Conservation (phyloP, 1,140 invertebrate genomes). For the Sesamia nonagrioides region DNA sequence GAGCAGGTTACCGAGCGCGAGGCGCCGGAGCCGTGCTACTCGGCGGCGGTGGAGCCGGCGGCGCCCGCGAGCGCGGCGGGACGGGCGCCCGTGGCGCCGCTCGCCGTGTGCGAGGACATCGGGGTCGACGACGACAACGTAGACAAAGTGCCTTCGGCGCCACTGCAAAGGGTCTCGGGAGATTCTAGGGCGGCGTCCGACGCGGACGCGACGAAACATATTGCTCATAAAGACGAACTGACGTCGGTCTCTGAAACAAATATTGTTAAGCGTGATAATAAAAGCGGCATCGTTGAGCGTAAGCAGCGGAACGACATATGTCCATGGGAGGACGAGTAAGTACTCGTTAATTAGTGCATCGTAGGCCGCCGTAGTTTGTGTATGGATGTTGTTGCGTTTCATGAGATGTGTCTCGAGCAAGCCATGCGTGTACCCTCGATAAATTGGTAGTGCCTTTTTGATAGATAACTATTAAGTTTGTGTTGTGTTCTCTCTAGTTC, state of each 20-base stretch:
- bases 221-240: conserved; percentile 78
- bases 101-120: conserved; percentile 90
- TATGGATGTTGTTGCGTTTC: conserved; percentile 4
- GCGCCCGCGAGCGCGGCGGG: conserved; percentile 26
- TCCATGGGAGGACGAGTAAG: conserved; percentile 97
- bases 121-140: conserved; percentile 89
- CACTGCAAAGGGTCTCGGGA: conserved; percentile 71
- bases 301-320: conserved; percentile 93
- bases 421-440: not conserved
- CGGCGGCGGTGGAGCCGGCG: not conserved
- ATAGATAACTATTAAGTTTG: not conserved
- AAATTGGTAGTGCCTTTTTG: not conserved
- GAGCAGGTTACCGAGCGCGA: not conserved
- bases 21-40: not conserved
- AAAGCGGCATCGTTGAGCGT: conserved; percentile 77
- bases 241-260: conserved; percentile 77
- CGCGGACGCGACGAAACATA: conserved; percentile 70
- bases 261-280: conserved; percentile 84
- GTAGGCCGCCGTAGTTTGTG: conserved; percentile 12
- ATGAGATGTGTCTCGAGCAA: conserved; percentile 1
- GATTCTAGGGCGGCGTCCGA: conserved; percentile 70
- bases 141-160: conserved; percentile 82
- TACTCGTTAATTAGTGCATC: conserved; percentile 73
- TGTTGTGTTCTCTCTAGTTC: conserved; percentile 14
- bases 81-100: conserved; percentile 85